Evolutionary conservation across 2,113 vertebrate species (phyloP).

Genomic region (Uria aalge): DNA sequence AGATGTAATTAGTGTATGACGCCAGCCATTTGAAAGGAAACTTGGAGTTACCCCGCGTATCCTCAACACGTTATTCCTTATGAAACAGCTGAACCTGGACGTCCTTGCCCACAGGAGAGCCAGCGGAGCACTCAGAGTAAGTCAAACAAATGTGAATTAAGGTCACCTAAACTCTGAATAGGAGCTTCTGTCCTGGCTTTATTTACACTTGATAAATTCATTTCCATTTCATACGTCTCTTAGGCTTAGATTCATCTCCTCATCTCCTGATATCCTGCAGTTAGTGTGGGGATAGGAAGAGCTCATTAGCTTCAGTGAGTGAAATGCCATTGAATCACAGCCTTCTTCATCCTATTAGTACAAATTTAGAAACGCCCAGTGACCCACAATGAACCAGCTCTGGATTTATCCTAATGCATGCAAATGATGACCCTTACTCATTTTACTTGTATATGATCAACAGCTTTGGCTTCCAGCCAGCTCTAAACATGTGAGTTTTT

Average conservation of each 20-base stretch:
- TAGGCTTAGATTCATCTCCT: neutral
- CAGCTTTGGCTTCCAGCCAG: neutral
- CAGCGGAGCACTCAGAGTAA: neutral
- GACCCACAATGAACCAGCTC: neutral
- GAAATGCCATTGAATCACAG: neutral
- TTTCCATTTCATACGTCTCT: neutral
- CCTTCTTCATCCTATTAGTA: neutral
- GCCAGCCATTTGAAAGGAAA: constrained; percentile 7
- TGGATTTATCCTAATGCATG: neutral
- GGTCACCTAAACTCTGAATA: neutral
- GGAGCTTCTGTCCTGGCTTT: neutral
- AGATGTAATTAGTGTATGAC: neutral
- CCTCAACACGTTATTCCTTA: neutral
- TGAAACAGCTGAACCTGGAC: neutral
- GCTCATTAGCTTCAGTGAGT: neutral
- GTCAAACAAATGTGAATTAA: constrained; percentile 17
- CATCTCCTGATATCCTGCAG: neutral
- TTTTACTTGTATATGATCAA: neutral
- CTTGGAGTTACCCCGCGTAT: neutral
- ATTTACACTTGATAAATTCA: neutral
- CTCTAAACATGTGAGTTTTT: neutral
- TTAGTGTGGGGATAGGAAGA: neutral
- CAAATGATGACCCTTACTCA: neutral
- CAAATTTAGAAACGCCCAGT: neutral
- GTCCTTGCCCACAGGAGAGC: neutral